A percentile compares a stretch with the other conserved stretches of the same genome.
Evolutionary conservation across 92 coral and sea anemone genomes (phyloP).

Genomic region (Virgularia gustaviana): DNA sequence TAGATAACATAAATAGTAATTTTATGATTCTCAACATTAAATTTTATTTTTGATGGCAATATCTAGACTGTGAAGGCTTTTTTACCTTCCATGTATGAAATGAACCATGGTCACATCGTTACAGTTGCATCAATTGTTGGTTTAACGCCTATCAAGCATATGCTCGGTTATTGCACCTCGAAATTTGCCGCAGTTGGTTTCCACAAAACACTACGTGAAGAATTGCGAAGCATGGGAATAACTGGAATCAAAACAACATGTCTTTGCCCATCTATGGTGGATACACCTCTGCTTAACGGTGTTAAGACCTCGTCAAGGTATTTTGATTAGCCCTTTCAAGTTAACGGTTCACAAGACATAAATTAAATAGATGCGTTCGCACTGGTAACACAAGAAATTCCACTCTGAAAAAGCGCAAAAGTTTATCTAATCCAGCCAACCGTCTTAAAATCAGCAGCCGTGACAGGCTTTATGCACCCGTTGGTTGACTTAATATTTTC

Average conservation of each 20-base stretch:
- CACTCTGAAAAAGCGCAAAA: too few relatives aligned
- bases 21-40: too few relatives aligned
- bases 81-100: slow-evolving; percentile 70
- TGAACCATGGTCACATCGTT: slow-evolving; percentile 77
- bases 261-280: slow-evolving; percentile 60
- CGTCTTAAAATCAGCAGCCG: too few relatives aligned
- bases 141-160: slow-evolving; percentile 35
- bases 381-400: too few relatives aligned
- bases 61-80: slow-evolving; percentile 68
- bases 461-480: too few relatives aligned
- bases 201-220: slow-evolving; percentile 51
- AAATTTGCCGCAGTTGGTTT: slow-evolving; percentile 81
- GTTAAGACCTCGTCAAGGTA: neutral
- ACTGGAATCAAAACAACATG: slow-evolving; percentile 69
- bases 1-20: too few relatives aligned
- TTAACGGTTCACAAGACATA: too few relatives aligned
- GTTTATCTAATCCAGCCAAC: too few relatives aligned
- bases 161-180: slow-evolving; percentile 70
- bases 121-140: slow-evolving; percentile 73
- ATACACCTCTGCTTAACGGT: slow-evolving; percentile 51
- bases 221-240: slow-evolving; percentile 54
- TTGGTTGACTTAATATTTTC: too few relatives aligned
- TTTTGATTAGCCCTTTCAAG: too few relatives aligned
- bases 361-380: too few relatives aligned
- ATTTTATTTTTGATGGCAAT: too few relatives aligned